Conservation (phyloP, 2,888 invertebrate species). For the Chrysolina americana region DNA sequence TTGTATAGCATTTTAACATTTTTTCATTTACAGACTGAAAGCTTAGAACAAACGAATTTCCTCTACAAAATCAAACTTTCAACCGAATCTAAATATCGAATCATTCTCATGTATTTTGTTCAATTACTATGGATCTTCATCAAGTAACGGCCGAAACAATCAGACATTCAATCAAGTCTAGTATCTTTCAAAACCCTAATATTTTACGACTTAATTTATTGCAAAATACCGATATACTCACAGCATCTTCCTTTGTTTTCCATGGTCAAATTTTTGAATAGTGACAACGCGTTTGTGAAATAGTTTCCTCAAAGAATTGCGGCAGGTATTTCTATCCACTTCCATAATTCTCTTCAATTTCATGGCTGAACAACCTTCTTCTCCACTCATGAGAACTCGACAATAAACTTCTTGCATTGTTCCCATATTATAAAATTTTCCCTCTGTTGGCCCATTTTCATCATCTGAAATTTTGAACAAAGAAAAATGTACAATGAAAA, state of each 20-base stretch:
- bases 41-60: no score
- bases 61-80: no score
- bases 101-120: no score
- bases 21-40: no score
- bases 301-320: conserved; percentile 58
- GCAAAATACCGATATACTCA: conserved; percentile 50
- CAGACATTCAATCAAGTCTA: no score
- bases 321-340: conserved; percentile 56
- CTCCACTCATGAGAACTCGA: conserved; percentile 57
- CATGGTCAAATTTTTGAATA: conserved; percentile 57
- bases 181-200: no score
- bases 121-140: no score
- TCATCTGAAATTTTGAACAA: conserved; percentile 39
- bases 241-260: conserved; percentile 59
- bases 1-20: no score
- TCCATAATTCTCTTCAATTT: conserved; percentile 57
- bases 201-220: neutral
- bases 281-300: conserved; percentile 53
- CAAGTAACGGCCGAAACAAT: no score
- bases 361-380: conserved; percentile 54
- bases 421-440: conserved; percentile 53
- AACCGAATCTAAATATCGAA: no score
- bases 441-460: conserved; percentile 36
- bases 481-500: neutral
- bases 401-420: conserved; percentile 57